A percentile compares a stretch with the other conserved stretches of the same genome.
Conservation (phyloP, 2,888 invertebrate species). For the Urechis unicinctus region DNA sequence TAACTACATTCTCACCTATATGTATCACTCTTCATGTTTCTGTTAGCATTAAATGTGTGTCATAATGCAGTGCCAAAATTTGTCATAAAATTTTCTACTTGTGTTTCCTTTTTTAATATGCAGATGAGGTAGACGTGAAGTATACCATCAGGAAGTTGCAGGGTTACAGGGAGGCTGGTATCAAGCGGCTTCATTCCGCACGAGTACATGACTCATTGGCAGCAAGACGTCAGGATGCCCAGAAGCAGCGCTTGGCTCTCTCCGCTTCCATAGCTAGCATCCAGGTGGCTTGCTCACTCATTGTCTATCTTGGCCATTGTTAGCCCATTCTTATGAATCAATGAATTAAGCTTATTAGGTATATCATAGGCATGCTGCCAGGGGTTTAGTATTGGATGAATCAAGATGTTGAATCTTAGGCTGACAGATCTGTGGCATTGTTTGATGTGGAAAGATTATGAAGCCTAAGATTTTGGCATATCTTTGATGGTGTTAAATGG, state of each 20-base stretch:
- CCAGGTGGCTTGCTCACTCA: conserved; percentile 16
- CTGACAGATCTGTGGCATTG: too few species aligned
- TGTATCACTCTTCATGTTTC: too few species aligned
- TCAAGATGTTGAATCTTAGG: too few species aligned
- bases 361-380: too few species aligned
- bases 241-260: conserved; percentile 48
- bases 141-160: conserved; percentile 50
- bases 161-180: conserved; percentile 66
- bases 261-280: conserved; percentile 36
- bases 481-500: conserved; percentile 1
- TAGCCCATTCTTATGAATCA: not conserved
- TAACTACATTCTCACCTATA: too few species aligned
- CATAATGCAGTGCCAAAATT: too few species aligned
- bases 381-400: too few species aligned
- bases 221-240: conserved; percentile 58
- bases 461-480: too few species aligned
- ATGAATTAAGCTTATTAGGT: not conserved
- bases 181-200: conserved; percentile 62
- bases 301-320: not conserved
- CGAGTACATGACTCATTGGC: conserved; percentile 63
- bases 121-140: conserved; percentile 53
- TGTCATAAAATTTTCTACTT: too few species aligned
- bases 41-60: too few species aligned
- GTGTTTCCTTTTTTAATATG: conserved; percentile 67
- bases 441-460: too few species aligned